Base-by-base conservation (phyloP, 1,140 invertebrate genomes). In the Aleiodes sp. region DNA sequence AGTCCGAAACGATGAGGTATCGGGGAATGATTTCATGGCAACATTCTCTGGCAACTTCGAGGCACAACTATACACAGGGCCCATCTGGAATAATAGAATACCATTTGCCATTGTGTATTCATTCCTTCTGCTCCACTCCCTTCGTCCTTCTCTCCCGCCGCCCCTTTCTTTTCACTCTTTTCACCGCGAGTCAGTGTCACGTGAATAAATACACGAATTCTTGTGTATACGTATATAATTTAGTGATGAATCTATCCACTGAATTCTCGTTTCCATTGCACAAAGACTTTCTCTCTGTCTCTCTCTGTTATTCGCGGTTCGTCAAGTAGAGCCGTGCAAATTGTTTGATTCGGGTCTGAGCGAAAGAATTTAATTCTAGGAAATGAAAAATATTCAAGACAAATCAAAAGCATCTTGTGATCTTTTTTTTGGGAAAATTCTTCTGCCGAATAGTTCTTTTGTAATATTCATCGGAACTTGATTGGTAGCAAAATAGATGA, bases 81-180 rank as follows among this genome's bases (percentile, higher is more conserved):
- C 77, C 75, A 81, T 81, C 80, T 82, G 77, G 78, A 80, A 81
- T 82, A 82, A 82, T 82, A 81, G 80, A 82, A 82, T 81, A 79
- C 79, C 78, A 80, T 81, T 81, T 82, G 77, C 75, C 74, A 81
- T 82, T 82, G 80, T 82, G 71, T 70, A 73, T 69, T 69, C 64
- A 59, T 31, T 33, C 68, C 19, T 37, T 71, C 70, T 67, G 57
- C 65, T 41, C 41, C 61, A 52, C 16, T 14, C 31, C 7, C 24
- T 39, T n/a, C n/a, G n/a, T n/a, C n/a, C n/a, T n/a, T n/a, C n/a
- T n/a, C n/a, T n/a, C n/a, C n/a, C n/a, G n/a, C n/a, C n/a, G n/a
- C n/a, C n/a, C 56, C 61, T 31, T 37, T 68, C 35, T 65, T 33
- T 6, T 64, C 12, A 31, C 16, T 64, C 28, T 16, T 56, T 35